Base-by-base conservation (phyloP, 2,888 invertebrate species). In the Notodromas monacha region DNA sequence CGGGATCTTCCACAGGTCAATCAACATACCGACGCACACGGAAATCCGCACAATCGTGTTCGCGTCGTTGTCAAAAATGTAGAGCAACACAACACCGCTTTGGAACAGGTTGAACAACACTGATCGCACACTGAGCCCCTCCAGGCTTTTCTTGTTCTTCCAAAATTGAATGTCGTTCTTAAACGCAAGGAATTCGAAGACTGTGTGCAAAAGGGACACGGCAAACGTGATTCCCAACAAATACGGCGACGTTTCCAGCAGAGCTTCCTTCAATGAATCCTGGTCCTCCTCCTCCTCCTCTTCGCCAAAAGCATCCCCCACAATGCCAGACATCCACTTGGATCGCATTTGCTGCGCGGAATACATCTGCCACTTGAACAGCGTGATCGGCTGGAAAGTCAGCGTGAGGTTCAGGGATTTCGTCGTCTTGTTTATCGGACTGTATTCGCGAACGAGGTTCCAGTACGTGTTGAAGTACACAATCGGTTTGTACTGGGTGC, bases 121-220 rank as follows among this genome's bases (percentile, higher is more conserved):
- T 1, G 81, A 86, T 38, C 92, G 64, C 3, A 99, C 92, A 0
- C 92, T 92, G 26, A 99, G 58, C 6, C 92, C 92, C 53, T 96
- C 92, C 28, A 96, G 55, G 1, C 84, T 81, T 47, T 89, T 79
- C 11, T 89, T 62, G 43, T 84, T 86, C 42, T 84, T 81, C 96
- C 96, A 99, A 49, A 99, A 99, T 50, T 99, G 96, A 43, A 99
- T 99, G 49, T 99, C 65, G 55, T 99, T 99, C 56, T 99, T 99
- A 50, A 99, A 99, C 27, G 96, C 96, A 33, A 99, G 57, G 39
- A 99, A 62, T 50, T 99, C 96, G 55, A 99, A 96, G 36, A 96
- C 65, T 34, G 84, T 89, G 54, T 99, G 96, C 12, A 96, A 56
- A 34, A 96, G 62, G 1, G 92, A 89, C 1, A 99, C 69, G 31